Base-by-base conservation (phyloP, 2,888 invertebrate genomes). In the Temnothorax rugatulus region DNA sequence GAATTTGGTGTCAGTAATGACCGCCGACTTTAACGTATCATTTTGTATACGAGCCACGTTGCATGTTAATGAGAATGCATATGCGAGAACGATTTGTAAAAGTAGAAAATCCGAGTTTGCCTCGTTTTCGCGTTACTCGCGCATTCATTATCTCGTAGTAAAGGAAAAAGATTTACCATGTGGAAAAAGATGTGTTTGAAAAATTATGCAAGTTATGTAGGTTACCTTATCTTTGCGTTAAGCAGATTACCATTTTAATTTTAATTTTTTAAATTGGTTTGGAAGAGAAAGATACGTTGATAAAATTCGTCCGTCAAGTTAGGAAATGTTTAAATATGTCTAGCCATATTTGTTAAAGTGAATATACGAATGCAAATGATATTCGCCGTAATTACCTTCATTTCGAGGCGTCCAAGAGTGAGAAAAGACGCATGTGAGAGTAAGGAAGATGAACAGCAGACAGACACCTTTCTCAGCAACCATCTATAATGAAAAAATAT, bases 401-500 rank as follows among this genome's bases (percentile, higher is more conserved):
- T 74, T 83, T 66, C 87, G 84, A 18, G 87, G 47, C 61, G 87
- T 88, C 84, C 92, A 87, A 63, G 94, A 92, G 84, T 92, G 85
- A 83, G 94, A 92, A 88, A 93, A 91, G 83, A 92, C 93, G 79
- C 92, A 92, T 85, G 93, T 90, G 85, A 90, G 88, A 71, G 92
- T 90, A 69, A 93, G 86, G 82, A 93, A 90, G 86, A 91, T 89
- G 88, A 94, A 87, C 81, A 94, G 88, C 86, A 92, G 87, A 90
- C 91, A 92, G 71, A 93, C 85, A 88, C 87, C 89, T 87, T 90
- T 93, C 89, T 90, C 87, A 90, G 91, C 90, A 92, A 92, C 90
- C 94, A 95, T 94, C 94, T 95, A 93, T 63, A 94, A 94, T 82
- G 90, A 88, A 86, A 82, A 73, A 64, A 13, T 76, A 57, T 15